A percentile compares a stretch with the other conserved stretches of the same genome.
These are phyloP conservation scores for Drosophila birchii DNA, from an alignment of 2,888 invertebrate species.

Conservation along the genomic window DNA sequence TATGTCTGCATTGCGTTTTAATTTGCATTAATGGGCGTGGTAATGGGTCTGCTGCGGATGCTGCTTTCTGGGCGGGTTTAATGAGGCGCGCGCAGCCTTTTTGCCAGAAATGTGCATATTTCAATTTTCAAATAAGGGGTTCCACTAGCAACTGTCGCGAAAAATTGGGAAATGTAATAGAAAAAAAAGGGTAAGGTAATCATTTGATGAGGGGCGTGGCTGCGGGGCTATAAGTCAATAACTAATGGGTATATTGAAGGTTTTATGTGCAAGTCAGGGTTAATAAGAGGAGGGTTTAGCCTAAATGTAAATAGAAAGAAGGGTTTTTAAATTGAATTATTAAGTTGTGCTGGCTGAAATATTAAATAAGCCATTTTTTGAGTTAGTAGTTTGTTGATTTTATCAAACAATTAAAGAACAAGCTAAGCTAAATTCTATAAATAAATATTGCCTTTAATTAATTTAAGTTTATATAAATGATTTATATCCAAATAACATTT, in stretches of 20 bases:
- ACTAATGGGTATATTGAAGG: constrained; percentile 29
- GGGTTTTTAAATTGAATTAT: neutral
- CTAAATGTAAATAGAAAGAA: neutral
- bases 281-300: neutral
- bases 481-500: too few relatives aligned
- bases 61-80: constrained; percentile 54
- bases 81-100: constrained; percentile 74
- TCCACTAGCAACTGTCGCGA: constrained; percentile 35
- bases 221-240: constrained; percentile 57
- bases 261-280: neutral
- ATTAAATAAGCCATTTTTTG: too few relatives aligned
- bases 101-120: neutral
- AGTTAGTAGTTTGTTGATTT: too few relatives aligned
- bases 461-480: too few relatives aligned
- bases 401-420: too few relatives aligned
- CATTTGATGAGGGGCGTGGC: constrained; percentile 47
- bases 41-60: constrained; percentile 45
- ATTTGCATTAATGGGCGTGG: constrained; percentile 83
- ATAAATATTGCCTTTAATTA: too few relatives aligned
- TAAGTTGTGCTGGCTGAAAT: too few relatives aligned
- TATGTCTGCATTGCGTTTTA: constrained; percentile 81
- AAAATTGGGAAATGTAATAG: neutral
- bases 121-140: constrained; percentile 14
- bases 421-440: too few relatives aligned
- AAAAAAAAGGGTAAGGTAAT: constrained; percentile 27